phyloP scores from a whole-genome alignment of 2,888 invertebrate species.

The Schrankia costaestrigalis region DNA sequence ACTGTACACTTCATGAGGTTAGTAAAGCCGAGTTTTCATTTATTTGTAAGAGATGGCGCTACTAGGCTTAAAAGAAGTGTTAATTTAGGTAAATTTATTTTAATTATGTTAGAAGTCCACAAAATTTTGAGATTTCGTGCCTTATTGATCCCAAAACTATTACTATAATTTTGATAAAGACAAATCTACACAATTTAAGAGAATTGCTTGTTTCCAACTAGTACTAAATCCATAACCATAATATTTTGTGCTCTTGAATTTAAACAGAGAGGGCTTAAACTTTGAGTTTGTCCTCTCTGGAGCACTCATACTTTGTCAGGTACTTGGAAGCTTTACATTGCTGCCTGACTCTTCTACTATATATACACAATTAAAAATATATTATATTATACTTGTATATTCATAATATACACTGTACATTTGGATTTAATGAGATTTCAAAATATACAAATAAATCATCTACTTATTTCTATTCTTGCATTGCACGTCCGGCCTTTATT shows the following conservation, averaged over 20 bases:
- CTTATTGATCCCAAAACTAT: too few species aligned
- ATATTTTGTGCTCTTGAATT: constrained; percentile 46
- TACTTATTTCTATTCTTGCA: constrained; percentile 65
- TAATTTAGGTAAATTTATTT: too few species aligned
- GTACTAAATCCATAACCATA: constrained; percentile 42
- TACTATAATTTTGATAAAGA: too few species aligned
- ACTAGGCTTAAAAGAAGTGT: too few species aligned
- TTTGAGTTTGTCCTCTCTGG: constrained; percentile 49
- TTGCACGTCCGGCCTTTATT: constrained; percentile 74
- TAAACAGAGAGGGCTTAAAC: constrained; percentile 44
- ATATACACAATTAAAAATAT: constrained; percentile 24
- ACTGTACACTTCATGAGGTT: too few species aligned
- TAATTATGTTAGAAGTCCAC: too few species aligned
- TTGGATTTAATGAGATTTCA: constrained; percentile 18
- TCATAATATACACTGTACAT: constrained; percentile 28
- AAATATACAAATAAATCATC: too few species aligned
- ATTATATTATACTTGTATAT: constrained; percentile 11
- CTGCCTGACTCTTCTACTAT: constrained; percentile 75
- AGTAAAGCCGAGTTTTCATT: too few species aligned
- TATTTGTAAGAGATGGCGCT: too few species aligned
- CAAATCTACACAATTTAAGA: too few species aligned
- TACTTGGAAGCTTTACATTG: constrained; percentile 75
- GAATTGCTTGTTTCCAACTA: constrained; percentile 66
- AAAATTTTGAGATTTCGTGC: too few species aligned
- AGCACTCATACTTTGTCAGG: constrained; percentile 69